Evolutionary conservation across 2,888 invertebrate species (phyloP), one percentile per base, ranked within the genome.

Genomic region (Meiosimyza decipiens): DNA sequence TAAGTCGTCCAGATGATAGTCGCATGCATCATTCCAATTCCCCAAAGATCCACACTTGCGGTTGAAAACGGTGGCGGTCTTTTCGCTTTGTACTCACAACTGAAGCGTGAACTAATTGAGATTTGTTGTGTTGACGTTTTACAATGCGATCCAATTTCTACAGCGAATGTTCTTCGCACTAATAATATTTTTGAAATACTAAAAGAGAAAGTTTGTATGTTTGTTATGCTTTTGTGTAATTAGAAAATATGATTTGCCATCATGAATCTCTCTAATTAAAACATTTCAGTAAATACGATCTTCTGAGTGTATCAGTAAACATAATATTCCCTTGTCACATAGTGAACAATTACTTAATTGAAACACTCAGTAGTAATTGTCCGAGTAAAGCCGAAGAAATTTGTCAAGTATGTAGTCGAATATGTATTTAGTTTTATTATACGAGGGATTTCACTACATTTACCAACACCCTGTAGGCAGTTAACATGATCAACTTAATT

Each of bases 51-150:
- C 59, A 60, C 51, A 22, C 57, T 50, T 18, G 55, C 28, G 28
- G 59, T 40, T 40, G 7, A 9, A 40, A 40, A 40, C 47, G 50
- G 50, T 52, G 60, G 62, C 69, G 60, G 68, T 16, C 50, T 62
- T 52, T 62, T 69, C 55, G 69, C 69, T 69, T 69, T 69, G 69
- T 62, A 69, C 79, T 79, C 78, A 76, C 79, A 81, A 80, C 79
- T 81, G 84, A 83, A 85, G 84, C 85, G 83, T 82, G 81, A 84
- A 84, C 83, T 84, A 83, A 84, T 84, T 83, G 83, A 79, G 77
- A 80, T 81, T 80, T 77, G 81, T 80, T 47, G 50, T 59, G 55
- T 59, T 64, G 64, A 64, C 64, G 28, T 64, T 51, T 51, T 22
- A 40, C 64, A 51, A 51, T 15, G 22, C 22, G 64, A 64, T 64